Conservation (phyloP, 2,888 invertebrate species). For the Caenorhabditis doughertyi region DNA sequence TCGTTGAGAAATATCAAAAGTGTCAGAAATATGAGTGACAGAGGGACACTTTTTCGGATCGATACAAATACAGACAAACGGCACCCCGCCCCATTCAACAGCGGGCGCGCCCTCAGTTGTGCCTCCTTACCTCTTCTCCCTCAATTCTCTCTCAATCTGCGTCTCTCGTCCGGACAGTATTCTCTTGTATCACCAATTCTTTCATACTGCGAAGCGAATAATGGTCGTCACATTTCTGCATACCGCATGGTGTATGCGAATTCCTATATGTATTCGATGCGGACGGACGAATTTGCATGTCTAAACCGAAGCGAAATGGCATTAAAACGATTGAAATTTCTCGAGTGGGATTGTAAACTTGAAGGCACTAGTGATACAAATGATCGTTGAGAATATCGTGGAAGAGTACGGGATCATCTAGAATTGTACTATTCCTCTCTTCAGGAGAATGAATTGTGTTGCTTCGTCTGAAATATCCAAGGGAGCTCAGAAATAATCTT, state of each 20-base stretch:
- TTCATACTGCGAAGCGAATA: slow-evolving; percentile 44
- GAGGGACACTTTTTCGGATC: slow-evolving; percentile 44
- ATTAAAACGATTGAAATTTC: slow-evolving; percentile 15
- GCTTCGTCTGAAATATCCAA: too few relatives aligned
- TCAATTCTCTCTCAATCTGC: slow-evolving; percentile 33
- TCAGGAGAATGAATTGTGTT: too few relatives aligned
- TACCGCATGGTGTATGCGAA: slow-evolving; percentile 26
- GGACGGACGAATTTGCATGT: slow-evolving; percentile 50
- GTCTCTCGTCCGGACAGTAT: slow-evolving; percentile 29
- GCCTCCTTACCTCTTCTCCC: slow-evolving; percentile 57
- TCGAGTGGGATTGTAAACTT: slow-evolving; percentile 14
- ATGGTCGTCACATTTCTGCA: slow-evolving; percentile 59
- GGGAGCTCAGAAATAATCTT: neutral
- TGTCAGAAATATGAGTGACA: slow-evolving; percentile 35
- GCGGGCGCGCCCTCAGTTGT: slow-evolving; percentile 44
- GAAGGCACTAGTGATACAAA: slow-evolving; percentile 14
- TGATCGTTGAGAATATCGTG: neutral
- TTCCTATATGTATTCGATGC: slow-evolving; percentile 37
- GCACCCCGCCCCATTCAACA: slow-evolving; percentile 47
- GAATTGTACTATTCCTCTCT: neutral
- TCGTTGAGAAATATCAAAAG: neutral
- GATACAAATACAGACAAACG: slow-evolving; percentile 56
- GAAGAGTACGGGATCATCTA: neutral
- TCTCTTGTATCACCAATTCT: neutral
- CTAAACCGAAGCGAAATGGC: slow-evolving; percentile 9